phyloP scores from a whole-genome alignment of 2,888 invertebrate genomes.

The Melikaiella ostensackeni region DNA sequence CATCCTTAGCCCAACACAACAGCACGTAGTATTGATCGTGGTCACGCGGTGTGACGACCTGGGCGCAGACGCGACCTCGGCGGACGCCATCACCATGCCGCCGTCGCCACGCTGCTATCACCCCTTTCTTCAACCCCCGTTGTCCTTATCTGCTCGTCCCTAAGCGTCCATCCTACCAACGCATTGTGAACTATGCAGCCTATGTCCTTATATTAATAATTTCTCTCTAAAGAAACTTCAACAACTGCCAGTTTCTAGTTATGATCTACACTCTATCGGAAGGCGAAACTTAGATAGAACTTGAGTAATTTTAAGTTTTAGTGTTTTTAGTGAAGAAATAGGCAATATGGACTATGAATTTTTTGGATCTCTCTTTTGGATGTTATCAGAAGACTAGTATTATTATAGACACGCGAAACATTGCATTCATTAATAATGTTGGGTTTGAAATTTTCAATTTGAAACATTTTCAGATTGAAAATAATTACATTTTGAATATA shows the following conservation, averaged over 20 bases:
- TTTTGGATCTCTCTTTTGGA: background rate
- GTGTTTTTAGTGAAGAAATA: background rate
- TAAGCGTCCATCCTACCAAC: conserved; percentile 52
- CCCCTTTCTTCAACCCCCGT: conserved; percentile 55
- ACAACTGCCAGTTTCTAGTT: background rate
- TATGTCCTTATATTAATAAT: conserved; percentile 23
- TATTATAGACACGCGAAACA: background rate
- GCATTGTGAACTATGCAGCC: conserved; percentile 33
- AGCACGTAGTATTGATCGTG: conserved; percentile 71
- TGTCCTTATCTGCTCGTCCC: conserved; percentile 47
- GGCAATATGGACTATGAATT: background rate
- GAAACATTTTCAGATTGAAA: too few species aligned
- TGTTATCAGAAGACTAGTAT: background rate
- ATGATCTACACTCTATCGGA: background rate
- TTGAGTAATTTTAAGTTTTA: background rate
- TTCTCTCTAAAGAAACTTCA: conserved; percentile 3
- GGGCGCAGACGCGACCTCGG: conserved; percentile 78
- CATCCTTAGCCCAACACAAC: conserved; percentile 72
- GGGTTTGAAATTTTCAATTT: too few species aligned
- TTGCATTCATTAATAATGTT: too few species aligned
- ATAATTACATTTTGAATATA: too few species aligned
- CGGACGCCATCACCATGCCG: conserved; percentile 77
- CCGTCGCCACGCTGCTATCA: conserved; percentile 78
- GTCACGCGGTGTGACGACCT: conserved; percentile 78
- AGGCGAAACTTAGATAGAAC: background rate